Evolutionary conservation across 2,797 vertebrate species (phyloP), one percentile per base, ranked within the genome.

Genomic region (Gymnocypris eckloni): DNA sequence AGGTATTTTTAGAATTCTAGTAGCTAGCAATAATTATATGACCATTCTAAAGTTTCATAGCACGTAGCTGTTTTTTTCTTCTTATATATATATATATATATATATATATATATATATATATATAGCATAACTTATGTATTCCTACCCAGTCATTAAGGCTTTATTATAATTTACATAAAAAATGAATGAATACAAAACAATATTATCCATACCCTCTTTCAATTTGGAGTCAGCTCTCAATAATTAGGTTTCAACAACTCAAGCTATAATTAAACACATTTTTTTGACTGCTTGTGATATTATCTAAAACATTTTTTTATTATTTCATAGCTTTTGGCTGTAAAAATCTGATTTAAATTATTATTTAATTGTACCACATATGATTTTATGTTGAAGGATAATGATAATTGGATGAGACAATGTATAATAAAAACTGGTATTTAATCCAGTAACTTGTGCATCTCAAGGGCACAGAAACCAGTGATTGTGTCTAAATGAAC

Each of bases 191-290:
- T 50, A n/a, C 70, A 83, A 28, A 75, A 73, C 10, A 61, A 61
- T 6, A 73, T 48, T 6, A 61, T 73, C n/a, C 6, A 13, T 15
- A 43, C 48, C 4, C 39, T 0, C 6, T 11, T 56, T 73, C 13
- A 13, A 48, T 61, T 82, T 48, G 28, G 41, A 82, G 25, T 75
- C 16, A 64, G n/a, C n/a, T 6, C 12, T 61, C 25, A 37, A 41
- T 64, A 75, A 83, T 48, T 64, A 83, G 7, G 16, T 64, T 82
- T 82, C 15, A 61, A 75, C 18, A 61, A 33, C 43, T 20, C 54
- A 67, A 39, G 20, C n/a, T n/a, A n/a, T n/a, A n/a, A n/a, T n/a
- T n/a, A n/a, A n/a, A n/a, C n/a, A n/a, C n/a, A n/a, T n/a, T n/a
- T n/a, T n/a, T n/a, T n/a, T n/a, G n/a, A n/a, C n/a, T n/a, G n/a